A percentile compares a stretch with the other conserved stretches of the same genome.
phyloP scores from a whole-genome alignment of 2,113 vertebrate species.

The Trematocara unimaculatum region DNA sequence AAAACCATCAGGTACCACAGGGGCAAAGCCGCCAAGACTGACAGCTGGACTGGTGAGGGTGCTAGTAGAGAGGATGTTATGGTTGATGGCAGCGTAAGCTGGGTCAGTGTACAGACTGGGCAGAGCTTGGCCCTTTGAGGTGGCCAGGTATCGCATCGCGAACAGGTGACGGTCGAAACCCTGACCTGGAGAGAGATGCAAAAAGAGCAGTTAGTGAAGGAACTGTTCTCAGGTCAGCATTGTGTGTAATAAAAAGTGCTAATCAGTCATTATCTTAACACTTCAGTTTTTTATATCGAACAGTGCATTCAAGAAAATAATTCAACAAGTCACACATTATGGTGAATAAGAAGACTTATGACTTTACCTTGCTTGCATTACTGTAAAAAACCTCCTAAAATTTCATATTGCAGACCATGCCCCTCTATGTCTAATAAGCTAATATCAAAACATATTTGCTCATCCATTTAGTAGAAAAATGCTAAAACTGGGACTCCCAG shows the following conservation, averaged over 20 bases:
- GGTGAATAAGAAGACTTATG: not conserved
- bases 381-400: not conserved
- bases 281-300: not conserved
- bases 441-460: not conserved
- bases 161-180: slow-evolving; percentile 96
- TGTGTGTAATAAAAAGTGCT: not conserved
- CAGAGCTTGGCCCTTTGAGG: slow-evolving; percentile 66
- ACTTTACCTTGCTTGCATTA: not conserved
- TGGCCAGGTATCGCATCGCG: slow-evolving; percentile 78
- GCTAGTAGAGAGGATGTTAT: slow-evolving; percentile 95
- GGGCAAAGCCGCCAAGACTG: slow-evolving; percentile 86
- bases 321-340: not conserved
- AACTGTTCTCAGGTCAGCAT: not conserved
- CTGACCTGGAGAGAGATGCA: slow-evolving; percentile 76
- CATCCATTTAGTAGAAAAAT: not conserved
- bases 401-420: not conserved
- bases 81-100: slow-evolving; percentile 84
- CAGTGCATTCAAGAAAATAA: not conserved
- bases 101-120: slow-evolving; percentile 83
- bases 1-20: slow-evolving; percentile 89
- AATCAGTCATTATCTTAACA: not conserved
- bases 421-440: not conserved
- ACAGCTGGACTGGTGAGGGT: slow-evolving; percentile 85
- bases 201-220: not conserved
- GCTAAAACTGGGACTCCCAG: not conserved